A percentile compares a stretch with the other conserved stretches of the same genome.
phyloP scores from a whole-genome alignment of 2,888 invertebrate species.

The Noctua pronuba region DNA sequence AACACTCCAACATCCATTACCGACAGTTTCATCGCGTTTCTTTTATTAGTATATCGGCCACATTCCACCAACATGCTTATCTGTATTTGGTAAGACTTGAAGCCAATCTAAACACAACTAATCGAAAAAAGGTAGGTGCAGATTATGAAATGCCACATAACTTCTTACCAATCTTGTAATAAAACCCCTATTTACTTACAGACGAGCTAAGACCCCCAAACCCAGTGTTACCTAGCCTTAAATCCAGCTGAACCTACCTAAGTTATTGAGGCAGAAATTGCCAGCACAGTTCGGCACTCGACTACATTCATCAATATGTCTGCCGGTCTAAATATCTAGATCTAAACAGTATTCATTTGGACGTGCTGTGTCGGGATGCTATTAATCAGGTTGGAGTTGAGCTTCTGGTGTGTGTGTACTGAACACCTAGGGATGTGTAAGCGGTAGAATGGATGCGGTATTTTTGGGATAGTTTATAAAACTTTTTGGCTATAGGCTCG shows the following conservation, averaged over 20 bases:
- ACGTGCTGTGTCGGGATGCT: slow-evolving; percentile 81
- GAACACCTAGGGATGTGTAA: slow-evolving; percentile 64
- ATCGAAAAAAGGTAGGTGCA: background rate
- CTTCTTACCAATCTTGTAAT: too few species aligned
- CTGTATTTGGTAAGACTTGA: too few species aligned
- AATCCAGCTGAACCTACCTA: slow-evolving; percentile 35
- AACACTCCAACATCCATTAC: too few species aligned
- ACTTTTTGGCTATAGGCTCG: too few species aligned
- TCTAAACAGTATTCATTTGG: slow-evolving; percentile 84
- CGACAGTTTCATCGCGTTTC: too few species aligned
- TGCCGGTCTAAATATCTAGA: slow-evolving; percentile 72
- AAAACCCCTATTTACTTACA: background rate
- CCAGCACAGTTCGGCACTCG: slow-evolving; percentile 41
- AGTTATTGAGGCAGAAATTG: slow-evolving; percentile 42
- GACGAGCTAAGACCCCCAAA: background rate
- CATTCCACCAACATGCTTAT: too few species aligned
- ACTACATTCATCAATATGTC: slow-evolving; percentile 61
- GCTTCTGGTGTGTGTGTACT: slow-evolving; percentile 82
- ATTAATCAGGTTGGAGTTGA: slow-evolving; percentile 85
- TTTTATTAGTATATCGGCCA: too few species aligned
- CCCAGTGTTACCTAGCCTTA: slow-evolving; percentile 6
- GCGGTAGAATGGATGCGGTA: slow-evolving; percentile 31
- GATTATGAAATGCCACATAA: background rate
- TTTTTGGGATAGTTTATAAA: background rate
- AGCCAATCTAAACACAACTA: background rate